Evolutionary conservation across 2,888 invertebrate species (phyloP).

Genomic region (Geotrupes spiniger): DNA sequence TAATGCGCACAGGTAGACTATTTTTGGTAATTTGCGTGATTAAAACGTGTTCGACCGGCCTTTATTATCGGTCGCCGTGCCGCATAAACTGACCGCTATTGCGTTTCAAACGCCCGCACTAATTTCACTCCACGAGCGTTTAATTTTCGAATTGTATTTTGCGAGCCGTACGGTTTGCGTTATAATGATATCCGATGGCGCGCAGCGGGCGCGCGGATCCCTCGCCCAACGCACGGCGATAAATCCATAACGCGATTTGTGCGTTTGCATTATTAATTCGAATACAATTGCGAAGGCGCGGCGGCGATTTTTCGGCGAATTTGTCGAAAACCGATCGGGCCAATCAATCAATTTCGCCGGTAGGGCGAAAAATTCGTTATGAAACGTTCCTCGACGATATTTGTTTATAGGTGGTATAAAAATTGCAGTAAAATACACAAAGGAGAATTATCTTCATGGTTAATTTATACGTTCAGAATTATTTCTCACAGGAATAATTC

Average conservation of each 20-base stretch:
- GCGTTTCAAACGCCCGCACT: constrained; percentile 17
- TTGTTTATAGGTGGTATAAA: too few species aligned
- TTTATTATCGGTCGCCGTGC: constrained; percentile 26
- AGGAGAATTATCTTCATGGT: too few species aligned
- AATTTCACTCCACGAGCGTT: constrained; percentile 11
- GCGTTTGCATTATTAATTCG: constrained; percentile 1
- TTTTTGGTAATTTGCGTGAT: constrained; percentile 22
- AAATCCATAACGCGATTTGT: constrained; percentile 1
- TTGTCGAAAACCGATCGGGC: too few species aligned
- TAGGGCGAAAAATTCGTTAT: too few species aligned
- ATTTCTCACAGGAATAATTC: too few species aligned
- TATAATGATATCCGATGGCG: not conserved
- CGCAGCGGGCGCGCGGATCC: not conserved
- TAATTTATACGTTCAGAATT: too few species aligned
- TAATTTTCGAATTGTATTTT: constrained; percentile 12
- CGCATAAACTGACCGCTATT: constrained; percentile 20
- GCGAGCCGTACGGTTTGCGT: constrained; percentile 1
- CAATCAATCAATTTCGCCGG: too few species aligned
- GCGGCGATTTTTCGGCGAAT: too few species aligned
- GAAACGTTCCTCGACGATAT: too few species aligned
- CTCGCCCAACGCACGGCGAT: not conserved
- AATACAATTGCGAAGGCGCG: too few species aligned
- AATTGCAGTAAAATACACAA: too few species aligned
- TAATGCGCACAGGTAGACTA: too few species aligned
- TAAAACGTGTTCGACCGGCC: constrained; percentile 32